Percentiles rank a stretch among this genome's conserved stretches.
These are phyloP conservation scores for Epistrophella euchroma DNA, from an alignment of 2,888 invertebrate genomes.

Conservation along the genomic window DNA sequence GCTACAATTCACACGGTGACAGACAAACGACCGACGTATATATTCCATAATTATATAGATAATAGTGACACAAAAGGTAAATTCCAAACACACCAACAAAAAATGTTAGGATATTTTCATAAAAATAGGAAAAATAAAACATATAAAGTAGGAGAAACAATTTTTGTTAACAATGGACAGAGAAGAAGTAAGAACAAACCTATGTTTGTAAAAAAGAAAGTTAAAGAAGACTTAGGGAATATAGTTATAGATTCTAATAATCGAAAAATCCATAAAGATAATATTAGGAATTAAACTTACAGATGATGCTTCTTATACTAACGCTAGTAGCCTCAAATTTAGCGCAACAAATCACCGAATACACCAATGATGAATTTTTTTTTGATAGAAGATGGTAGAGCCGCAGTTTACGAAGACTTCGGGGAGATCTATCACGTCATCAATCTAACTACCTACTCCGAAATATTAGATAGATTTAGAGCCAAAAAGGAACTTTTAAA, in stretches of 20 bases:
- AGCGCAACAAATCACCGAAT: not conserved
- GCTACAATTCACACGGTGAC: too few relatives aligned
- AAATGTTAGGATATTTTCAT: conserved; percentile 9
- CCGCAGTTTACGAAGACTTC: not conserved
- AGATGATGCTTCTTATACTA: not conserved
- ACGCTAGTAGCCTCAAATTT: not conserved
- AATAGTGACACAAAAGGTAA: conserved; percentile 12
- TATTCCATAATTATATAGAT: conserved; percentile 4
- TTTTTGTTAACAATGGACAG: too few relatives aligned
- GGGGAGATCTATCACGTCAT: conserved; percentile 9
- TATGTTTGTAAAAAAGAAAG: too few relatives aligned
- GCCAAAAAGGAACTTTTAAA: not conserved
- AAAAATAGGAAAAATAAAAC: too few relatives aligned
- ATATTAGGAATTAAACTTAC: not conserved
- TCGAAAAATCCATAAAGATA: too few relatives aligned
- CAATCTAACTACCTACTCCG: not conserved
- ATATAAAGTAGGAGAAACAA: too few relatives aligned
- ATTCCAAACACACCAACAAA: conserved; percentile 15
- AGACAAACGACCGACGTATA: too few relatives aligned
- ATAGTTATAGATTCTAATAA: too few relatives aligned
- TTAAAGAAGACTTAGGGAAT: too few relatives aligned
- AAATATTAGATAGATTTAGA: conserved; percentile 11
- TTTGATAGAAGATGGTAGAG: not conserved
- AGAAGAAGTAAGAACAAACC: too few relatives aligned
- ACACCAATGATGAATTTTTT: not conserved